Conservation (phyloP, 2,113 vertebrate species). For the Irena cyanogastra region DNA sequence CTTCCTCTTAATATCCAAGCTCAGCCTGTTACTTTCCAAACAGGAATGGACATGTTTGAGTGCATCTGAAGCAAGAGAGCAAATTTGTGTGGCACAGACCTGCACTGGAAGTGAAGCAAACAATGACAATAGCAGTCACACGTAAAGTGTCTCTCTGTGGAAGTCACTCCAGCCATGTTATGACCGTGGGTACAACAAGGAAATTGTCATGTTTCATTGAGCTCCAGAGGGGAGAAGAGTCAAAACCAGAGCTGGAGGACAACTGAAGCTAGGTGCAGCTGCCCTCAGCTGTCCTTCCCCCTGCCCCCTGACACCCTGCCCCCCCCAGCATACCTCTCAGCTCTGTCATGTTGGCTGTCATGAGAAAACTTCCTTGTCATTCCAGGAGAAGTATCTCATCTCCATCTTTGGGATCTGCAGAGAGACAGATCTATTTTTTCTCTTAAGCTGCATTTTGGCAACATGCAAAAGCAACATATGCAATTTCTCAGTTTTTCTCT, state of each 20-base stretch:
- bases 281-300: too few relatives aligned
- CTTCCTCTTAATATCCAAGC: not conserved
- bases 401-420: not conserved
- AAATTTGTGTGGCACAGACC: not conserved
- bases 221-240: not conserved
- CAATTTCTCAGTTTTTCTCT: not conserved
- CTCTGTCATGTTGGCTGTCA: fast-evolving
- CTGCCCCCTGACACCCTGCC: too few relatives aligned
- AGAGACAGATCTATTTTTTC: not conserved
- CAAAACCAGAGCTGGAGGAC: not conserved
- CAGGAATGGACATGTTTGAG: not conserved
- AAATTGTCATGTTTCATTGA: not conserved
- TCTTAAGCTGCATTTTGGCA: not conserved
- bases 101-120: not conserved
- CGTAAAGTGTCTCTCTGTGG: not conserved
- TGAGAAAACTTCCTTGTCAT: not conserved
- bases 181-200: not conserved
- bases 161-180: not conserved
- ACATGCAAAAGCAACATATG: fast-evolving
- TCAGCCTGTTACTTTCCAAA: not conserved
- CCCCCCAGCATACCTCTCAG: not conserved
- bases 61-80: not conserved
- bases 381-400: not conserved
- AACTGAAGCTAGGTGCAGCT: not conserved
- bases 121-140: not conserved